Evolutionary conservation across 2,113 vertebrate species (phyloP).

Genomic region (Vicugna pacos): DNA sequence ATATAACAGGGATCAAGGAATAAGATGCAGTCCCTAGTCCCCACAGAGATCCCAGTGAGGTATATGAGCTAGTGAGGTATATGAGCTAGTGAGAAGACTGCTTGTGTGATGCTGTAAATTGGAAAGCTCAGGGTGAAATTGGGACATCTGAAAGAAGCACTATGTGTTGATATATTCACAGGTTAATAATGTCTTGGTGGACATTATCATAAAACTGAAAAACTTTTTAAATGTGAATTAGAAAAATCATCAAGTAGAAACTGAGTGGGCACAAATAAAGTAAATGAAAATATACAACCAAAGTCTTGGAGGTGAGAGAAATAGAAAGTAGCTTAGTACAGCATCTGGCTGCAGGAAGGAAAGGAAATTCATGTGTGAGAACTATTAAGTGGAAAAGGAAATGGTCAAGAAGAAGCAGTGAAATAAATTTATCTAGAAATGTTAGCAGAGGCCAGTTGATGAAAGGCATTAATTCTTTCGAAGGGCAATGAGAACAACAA

Average conservation of each 20-base stretch:
- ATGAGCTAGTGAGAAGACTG: background rate
- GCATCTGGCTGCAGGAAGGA: background rate
- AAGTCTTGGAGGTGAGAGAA: background rate
- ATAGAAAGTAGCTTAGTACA: background rate
- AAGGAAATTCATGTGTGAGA: background rate
- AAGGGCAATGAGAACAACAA: background rate
- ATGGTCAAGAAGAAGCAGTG: background rate
- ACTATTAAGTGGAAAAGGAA: background rate
- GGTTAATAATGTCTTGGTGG: background rate
- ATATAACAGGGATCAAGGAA: background rate
- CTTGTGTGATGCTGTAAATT: background rate
- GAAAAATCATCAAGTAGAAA: background rate
- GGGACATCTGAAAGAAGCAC: background rate
- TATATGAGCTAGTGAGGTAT: background rate
- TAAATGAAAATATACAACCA: background rate
- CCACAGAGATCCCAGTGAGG: background rate
- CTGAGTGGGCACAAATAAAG: background rate
- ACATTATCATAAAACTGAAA: background rate
- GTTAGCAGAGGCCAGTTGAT: background rate
- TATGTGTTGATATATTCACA: background rate
- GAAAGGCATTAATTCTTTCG: background rate
- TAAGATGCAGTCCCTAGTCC: background rate
- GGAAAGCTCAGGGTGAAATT: background rate
- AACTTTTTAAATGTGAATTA: background rate
- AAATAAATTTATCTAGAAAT: conserved; percentile 13